phyloP scores from a whole-genome alignment of 2,113 vertebrate genomes.

The Symphodus melops region DNA sequence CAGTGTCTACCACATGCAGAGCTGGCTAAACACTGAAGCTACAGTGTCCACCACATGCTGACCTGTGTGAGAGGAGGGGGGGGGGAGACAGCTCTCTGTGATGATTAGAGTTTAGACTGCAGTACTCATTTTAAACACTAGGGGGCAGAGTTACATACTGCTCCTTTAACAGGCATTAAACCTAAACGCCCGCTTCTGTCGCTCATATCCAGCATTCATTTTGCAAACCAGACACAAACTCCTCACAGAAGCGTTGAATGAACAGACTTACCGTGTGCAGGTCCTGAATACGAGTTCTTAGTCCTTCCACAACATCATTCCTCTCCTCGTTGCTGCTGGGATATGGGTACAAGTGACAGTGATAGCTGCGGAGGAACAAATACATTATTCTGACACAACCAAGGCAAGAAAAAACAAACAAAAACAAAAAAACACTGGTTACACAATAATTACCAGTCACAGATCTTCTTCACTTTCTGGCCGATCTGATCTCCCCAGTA shows the following conservation, averaged over 20 bases:
- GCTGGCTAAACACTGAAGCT: no score
- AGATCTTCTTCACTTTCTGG: conserved; percentile 98
- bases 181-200: no score
- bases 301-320: conserved; percentile 88
- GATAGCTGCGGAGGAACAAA: conserved; percentile 85
- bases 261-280: conserved; percentile 86
- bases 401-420: background rate
- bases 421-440: background rate
- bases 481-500: conserved; percentile 98
- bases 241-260: background rate
- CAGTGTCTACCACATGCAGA: no score
- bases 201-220: no score
- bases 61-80: no score
- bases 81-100: no score
- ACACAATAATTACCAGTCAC: conserved; percentile 90
- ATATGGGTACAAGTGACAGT: conserved; percentile 96
- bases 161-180: no score
- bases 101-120: no score
- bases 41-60: no score
- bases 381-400: conserved; percentile 11
- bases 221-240: no score
- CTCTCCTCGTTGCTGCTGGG: conserved; percentile 91
- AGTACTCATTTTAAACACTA: no score
- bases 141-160: no score
- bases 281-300: conserved; percentile 92